These are phyloP conservation scores for Phaetusa simplex DNA, from an alignment of 2,113 vertebrate genomes.

Conservation along the genomic window DNA sequence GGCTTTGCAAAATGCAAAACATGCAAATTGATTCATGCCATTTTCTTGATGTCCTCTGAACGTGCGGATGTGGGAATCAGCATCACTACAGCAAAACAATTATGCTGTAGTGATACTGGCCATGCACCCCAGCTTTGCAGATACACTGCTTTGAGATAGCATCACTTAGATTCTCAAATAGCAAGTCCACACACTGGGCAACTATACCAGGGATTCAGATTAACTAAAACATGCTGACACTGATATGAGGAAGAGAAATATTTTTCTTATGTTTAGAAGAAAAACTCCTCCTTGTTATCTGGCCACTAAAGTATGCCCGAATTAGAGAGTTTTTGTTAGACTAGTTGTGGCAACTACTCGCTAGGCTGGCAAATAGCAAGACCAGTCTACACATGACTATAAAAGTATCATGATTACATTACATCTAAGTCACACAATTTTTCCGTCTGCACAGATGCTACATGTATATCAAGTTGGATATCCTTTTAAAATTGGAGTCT, in stretches of 20 bases:
- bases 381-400: not conserved
- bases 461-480: not conserved
- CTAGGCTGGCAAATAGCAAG: not conserved
- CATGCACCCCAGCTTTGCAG: not conserved
- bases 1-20: not conserved
- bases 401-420: not conserved
- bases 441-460: not conserved
- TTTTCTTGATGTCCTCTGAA: conserved; percentile 5
- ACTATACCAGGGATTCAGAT: not conserved
- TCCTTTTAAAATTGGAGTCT: not conserved
- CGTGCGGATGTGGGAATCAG: not conserved
- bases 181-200: not conserved
- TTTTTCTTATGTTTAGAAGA: not conserved
- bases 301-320: not conserved
- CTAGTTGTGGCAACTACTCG: not conserved
- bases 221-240: not conserved
- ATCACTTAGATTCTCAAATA: not conserved
- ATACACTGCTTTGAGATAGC: not conserved
- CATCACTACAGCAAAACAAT: not conserved
- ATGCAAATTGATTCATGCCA: not conserved
- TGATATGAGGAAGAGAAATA: not conserved
- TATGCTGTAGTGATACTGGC: not conserved
- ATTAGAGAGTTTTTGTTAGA: not conserved
- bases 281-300: not conserved
- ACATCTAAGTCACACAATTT: not conserved